A percentile compares a stretch with the other conserved stretches of the same genome.
Evolutionary conservation across 2,888 invertebrate species (phyloP).

Genomic region (Carabus problematicus): DNA sequence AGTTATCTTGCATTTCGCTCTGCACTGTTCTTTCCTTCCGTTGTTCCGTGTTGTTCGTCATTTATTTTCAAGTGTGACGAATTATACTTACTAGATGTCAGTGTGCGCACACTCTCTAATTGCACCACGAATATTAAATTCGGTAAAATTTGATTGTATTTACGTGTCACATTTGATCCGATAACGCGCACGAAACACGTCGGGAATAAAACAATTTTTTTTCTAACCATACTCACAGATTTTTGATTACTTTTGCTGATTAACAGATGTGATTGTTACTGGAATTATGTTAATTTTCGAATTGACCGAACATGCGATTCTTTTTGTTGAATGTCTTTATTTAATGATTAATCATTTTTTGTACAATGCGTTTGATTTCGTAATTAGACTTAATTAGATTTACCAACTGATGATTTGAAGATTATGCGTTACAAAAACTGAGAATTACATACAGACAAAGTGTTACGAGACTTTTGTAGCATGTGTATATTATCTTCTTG

Average conservation of each 20-base stretch:
- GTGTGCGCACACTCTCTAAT: conserved; percentile 30
- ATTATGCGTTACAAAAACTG: too few relatives aligned
- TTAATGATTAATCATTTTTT: conserved; percentile 17
- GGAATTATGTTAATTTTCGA: conserved; percentile 35
- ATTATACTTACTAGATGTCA: conserved; percentile 27
- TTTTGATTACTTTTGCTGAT: conserved; percentile 33
- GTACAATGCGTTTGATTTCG: too few relatives aligned
- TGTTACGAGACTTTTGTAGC: too few relatives aligned
- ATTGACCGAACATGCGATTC: conserved; percentile 2
- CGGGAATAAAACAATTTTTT: conserved; percentile 7
- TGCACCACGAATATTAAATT: conserved; percentile 37
- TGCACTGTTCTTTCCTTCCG: not conserved
- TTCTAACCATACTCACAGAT: too few relatives aligned
- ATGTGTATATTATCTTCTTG: not conserved
- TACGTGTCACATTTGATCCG: conserved; percentile 14
- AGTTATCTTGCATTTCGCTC: not conserved
- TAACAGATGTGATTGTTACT: conserved; percentile 28
- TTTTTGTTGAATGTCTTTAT: conserved; percentile 15
- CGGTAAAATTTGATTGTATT: conserved; percentile 37
- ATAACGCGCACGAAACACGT: not conserved
- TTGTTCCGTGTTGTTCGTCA: conserved; percentile 13
- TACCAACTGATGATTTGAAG: too few relatives aligned
- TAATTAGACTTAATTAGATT: too few relatives aligned
- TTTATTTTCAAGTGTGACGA: conserved; percentile 31
- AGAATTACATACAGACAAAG: too few relatives aligned